Evolutionary conservation across 2,888 invertebrate genomes (phyloP), one percentile per base, ranked within the genome.

Genomic region (Habroteleia sp.): DNA sequence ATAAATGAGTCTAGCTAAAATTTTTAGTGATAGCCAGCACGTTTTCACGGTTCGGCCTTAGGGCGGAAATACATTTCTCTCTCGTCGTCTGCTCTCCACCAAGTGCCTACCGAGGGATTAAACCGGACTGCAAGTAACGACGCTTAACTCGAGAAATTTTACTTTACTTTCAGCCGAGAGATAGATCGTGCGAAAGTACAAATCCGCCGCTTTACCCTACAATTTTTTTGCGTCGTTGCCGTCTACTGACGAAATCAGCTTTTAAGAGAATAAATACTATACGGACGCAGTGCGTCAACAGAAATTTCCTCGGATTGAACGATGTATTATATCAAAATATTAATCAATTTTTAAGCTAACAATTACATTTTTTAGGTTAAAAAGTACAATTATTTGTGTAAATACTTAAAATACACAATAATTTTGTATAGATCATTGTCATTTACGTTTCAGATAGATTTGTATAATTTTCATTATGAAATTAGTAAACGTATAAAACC

Each of bases 11-110:
- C 5, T 3, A 25, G 13, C 23, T 13, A 42, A 42, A 83, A 83
- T 84, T 82, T n/a, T 83, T 81, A 82, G 75, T 78, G 82, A 84
- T 81, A 78, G 77, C 75, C 60, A 66, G 65, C 65, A 29, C 58
- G 54, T 73, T 73, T 73, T 72, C 42, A 31, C 31, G 54, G 71
- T 42, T 56, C 27, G 52, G 44, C 63, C 62, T 27, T 7, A 25
- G 48, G 52, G 46, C 42, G 54, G 42, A 58, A 60, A 63, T 52
- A 27, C 44, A 50, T 44, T 71, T 65, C 65, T 63, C 44, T 25
- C 41, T 4, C 65, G 25, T 35, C 52, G 39, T 37, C 14, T 33
- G 13, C 23, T 10, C 25, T 6, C 42, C 1, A 8, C 27, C 4
- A 25, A n/a, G 8, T 44, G 44, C 27, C 14, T 44, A 27, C 44